phyloP scores from a whole-genome alignment of 1,140 invertebrate genomes.

The Philotrypesis tridentata region DNA sequence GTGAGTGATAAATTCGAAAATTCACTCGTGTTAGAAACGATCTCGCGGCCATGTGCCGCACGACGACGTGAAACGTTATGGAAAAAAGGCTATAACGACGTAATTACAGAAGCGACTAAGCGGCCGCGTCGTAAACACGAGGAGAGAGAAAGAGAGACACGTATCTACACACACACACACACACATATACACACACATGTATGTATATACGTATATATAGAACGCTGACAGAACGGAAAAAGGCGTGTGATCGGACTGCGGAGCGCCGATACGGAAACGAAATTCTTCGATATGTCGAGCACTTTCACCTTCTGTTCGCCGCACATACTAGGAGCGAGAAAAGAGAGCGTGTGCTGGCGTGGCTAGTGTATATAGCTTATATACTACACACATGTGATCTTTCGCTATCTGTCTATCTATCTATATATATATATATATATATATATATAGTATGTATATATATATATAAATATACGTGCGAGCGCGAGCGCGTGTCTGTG shows the following conservation, averaged over 20 bases:
- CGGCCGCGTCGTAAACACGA: neutral
- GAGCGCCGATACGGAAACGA: constrained; percentile 50
- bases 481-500: too few relatives aligned
- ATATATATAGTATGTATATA: neutral
- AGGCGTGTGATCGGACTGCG: constrained; percentile 40
- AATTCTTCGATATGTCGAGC: constrained; percentile 52
- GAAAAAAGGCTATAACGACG: too few relatives aligned
- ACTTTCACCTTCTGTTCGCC: constrained; percentile 50
- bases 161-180: neutral
- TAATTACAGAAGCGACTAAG: too few relatives aligned
- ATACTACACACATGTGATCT: neutral
- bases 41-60: too few relatives aligned
- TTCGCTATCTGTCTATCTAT: neutral
- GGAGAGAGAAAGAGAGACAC: neutral
- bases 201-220: too few relatives aligned
- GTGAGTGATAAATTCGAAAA: too few relatives aligned
- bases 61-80: too few relatives aligned
- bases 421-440: neutral
- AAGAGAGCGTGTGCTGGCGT: constrained; percentile 19
- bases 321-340: constrained; percentile 16
- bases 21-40: too few relatives aligned
- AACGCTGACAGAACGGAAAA: constrained; percentile 37
- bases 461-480: too few relatives aligned
- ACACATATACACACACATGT: neutral
- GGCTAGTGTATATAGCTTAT: neutral